A percentile compares a stretch with the other conserved stretches of the same genome.
Evolutionary conservation across 1,140 invertebrate species (phyloP).

Genomic region (Carcinoscorpius rotundicauda): DNA sequence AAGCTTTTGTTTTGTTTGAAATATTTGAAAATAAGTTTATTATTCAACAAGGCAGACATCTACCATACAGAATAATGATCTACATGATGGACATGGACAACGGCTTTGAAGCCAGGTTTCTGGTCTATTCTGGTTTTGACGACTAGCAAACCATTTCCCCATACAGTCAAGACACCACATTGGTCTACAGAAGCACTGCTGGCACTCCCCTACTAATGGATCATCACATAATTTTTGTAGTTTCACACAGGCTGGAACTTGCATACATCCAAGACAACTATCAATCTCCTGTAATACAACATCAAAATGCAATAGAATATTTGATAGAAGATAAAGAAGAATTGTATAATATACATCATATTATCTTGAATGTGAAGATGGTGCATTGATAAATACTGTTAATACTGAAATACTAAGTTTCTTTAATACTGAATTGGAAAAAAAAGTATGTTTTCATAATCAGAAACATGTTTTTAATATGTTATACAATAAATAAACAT

Average conservation of each 20-base stretch:
- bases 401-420: background rate
- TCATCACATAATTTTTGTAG: slow-evolving; percentile 53
- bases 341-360: background rate
- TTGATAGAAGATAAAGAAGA: too few relatives aligned
- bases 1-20: too few relatives aligned
- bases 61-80: slow-evolving; percentile 69
- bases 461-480: slow-evolving; percentile 6
- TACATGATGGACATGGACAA: slow-evolving; percentile 77
- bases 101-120: slow-evolving; percentile 70
- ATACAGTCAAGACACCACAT: slow-evolving; percentile 82
- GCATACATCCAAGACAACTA: slow-evolving; percentile 78
- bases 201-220: slow-evolving; percentile 39
- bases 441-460: background rate
- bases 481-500: background rate
- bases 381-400: background rate
- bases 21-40: too few relatives aligned
- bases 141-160: slow-evolving; percentile 71
- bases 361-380: background rate
- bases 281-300: slow-evolving; percentile 49
- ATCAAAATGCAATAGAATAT: slow-evolving; percentile 4
- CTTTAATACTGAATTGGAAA: background rate
- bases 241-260: slow-evolving; percentile 62
- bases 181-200: slow-evolving; percentile 56
- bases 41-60: slow-evolving; percentile 49
- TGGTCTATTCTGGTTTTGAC: slow-evolving; percentile 57